Base-by-base conservation (phyloP, 2,113 vertebrate genomes). In the Hydrochoerus hydrochaeris region DNA sequence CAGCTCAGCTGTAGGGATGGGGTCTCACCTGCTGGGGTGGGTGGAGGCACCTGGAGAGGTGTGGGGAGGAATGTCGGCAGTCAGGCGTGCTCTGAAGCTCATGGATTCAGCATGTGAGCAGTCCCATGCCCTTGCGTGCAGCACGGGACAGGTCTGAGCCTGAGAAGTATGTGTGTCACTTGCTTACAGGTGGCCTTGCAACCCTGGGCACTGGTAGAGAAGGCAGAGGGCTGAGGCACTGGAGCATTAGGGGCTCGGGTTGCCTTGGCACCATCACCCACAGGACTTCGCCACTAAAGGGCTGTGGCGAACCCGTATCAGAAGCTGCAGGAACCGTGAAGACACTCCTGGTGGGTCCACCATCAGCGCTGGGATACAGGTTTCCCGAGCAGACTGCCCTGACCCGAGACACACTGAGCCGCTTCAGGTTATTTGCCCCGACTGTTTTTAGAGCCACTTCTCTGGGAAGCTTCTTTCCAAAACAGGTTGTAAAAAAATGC, bases 61-160 rank as follows among this genome's bases (percentile, higher is more conserved):
- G 19, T 7, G 75, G 2, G 11, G 73, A 46, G 14, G 73, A 4
- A 49, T 0, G 0, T 0, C 32, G 35, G 62, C 83, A 44, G 83
- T 13, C 4, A 1, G 0, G 28, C 20, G 16, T 7, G 57, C 14
- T 44, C 52, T 14, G 0, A 2, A 9, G 30, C 28, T 75, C 58
- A 46, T 0, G 3, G 0, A 1, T 0, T 17, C n/a, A n/a, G 35
- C 41, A 52, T 3, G 82, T 20, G 44, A 62, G 52, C 62, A 13
- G 41, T 20, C 19, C 3, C 1, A 44, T 17, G 6, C 13, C 12
- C 46, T 9, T 0, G 1, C 30, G 16, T 9, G 12, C 35, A 69
- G 84, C 52, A 32, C 3, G n/a, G 30, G 44, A 2, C n/a, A 57
- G 26, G 69, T 38, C 65, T 17, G 88, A 46, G 32, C 73, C 65